These are phyloP conservation scores for Sesamia nonagrioides DNA, from an alignment of 1,140 invertebrate genomes.

Conservation along the genomic window DNA sequence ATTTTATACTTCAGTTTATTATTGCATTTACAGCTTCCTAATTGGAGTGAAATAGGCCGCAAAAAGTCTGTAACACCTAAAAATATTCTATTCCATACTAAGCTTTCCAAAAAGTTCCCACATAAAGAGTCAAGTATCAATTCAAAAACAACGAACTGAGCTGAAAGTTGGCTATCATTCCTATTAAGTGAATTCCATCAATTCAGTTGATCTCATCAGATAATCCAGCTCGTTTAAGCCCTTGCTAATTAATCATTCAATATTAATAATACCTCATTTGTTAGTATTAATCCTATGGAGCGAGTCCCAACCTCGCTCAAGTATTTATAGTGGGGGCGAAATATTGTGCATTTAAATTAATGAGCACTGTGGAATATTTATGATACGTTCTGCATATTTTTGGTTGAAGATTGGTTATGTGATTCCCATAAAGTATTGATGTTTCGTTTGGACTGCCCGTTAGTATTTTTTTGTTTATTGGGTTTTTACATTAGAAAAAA, in stretches of 20 bases:
- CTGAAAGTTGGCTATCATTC: constrained; percentile 9
- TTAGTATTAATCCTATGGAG: constrained; percentile 40
- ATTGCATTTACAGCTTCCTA: no score
- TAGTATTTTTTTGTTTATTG: no score
- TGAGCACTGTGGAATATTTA: constrained; percentile 51
- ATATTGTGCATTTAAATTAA: constrained; percentile 66
- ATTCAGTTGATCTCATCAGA: constrained; percentile 32
- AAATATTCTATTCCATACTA: background rate
- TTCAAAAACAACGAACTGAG: constrained; percentile 8
- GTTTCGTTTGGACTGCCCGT: background rate
- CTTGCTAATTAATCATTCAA: constrained; percentile 51
- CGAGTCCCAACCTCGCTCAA: constrained; percentile 44
- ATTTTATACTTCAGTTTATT: no score
- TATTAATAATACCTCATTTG: constrained; percentile 63
- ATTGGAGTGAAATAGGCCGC: no score
- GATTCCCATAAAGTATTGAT: background rate
- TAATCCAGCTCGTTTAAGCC: constrained; percentile 30
- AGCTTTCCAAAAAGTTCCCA: no score
- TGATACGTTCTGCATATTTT: constrained; percentile 31
- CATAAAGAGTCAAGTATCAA: background rate
- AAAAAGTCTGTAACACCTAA: no score
- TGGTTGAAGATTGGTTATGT: constrained; percentile 25
- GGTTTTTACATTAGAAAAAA: no score
- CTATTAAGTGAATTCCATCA: constrained; percentile 43
- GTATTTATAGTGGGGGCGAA: constrained; percentile 52